Base-by-base conservation (phyloP, 2,113 vertebrate species). In the Ptychochromis oligacanthus region DNA sequence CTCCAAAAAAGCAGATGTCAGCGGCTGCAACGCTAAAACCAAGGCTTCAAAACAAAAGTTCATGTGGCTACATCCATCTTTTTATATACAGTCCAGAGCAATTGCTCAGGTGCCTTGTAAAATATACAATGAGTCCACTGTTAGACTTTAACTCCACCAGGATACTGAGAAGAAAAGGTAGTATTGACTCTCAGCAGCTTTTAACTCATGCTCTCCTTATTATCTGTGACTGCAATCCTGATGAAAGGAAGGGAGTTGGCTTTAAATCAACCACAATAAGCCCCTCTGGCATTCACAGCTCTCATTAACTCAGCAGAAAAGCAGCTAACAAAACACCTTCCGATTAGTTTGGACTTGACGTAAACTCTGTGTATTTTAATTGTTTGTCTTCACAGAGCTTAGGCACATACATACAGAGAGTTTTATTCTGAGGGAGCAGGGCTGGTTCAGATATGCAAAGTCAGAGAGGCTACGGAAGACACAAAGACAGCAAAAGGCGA, bases 301-400 rank as follows among this genome's bases (percentile, higher is more conserved):
- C 79, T 82, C 74, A 79, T 88, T 88, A 82, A 52, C 15, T 31
- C 57, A 13, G 28, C 52, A 54, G 67, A 83, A 72, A 65, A 76
- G 20, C 52, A 40, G 31, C 43, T 7, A 10, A 54, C 20, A 49
- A 74, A 70, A 70, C 2, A 7, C 28, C 8, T 49, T 85, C 77
- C 1, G 1, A 81, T 83, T 79, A 62, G 58, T 79, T 52, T 77
- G 2, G 22, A 4, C 43, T 82, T 55, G 38, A 85, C 46, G 17
- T 64, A 52, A 72, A 61, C 49, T 76, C 8, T 5, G 17, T 40
- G 18, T 58, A 8, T 75, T 84, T 80, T 80, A 40, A 83, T 78
- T 57, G 57, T 80, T 38, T 31, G 55, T 75, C 78, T 55, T 26
- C 54, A 46, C 34, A 59, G 70, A 64, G 75, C 80, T 67, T 61